Evolutionary conservation across 2,888 invertebrate genomes (phyloP).

Genomic region (Empis stercorea): DNA sequence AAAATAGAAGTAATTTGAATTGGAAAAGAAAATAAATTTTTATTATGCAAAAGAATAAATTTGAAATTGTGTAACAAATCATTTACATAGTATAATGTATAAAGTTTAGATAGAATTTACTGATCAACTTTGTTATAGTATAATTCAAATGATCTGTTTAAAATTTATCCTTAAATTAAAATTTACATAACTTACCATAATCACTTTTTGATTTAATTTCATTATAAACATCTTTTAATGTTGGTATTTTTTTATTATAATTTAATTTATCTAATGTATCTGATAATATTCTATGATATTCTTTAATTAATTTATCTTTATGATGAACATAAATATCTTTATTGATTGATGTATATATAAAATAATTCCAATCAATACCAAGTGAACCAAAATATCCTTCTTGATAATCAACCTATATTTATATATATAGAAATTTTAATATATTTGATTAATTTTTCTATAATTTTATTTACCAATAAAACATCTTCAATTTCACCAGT

Average conservation of each 20-base stretch:
- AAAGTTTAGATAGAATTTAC: too few species aligned
- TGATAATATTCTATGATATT: slow-evolving; percentile 18
- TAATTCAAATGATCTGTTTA: too few species aligned
- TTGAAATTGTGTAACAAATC: too few species aligned
- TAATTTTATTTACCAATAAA: slow-evolving; percentile 25
- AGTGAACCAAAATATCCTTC: slow-evolving; percentile 27
- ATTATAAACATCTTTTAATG: slow-evolving; percentile 18
- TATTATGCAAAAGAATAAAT: too few species aligned
- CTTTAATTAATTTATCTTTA: slow-evolving; percentile 17
- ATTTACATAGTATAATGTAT: too few species aligned
- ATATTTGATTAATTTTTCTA: not conserved
- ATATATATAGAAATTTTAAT: not conserved
- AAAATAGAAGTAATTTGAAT: too few species aligned
- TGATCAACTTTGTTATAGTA: too few species aligned
- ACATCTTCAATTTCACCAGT: slow-evolving; percentile 28
- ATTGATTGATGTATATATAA: slow-evolving; percentile 23
- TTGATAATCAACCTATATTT: slow-evolving; percentile 27
- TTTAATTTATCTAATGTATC: slow-evolving; percentile 18
- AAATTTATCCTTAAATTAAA: too few species aligned
- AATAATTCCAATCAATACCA: slow-evolving; percentile 25
- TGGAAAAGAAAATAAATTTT: too few species aligned
- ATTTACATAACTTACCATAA: slow-evolving; percentile 21
- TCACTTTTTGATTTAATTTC: slow-evolving; percentile 21
- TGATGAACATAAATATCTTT: slow-evolving; percentile 17
- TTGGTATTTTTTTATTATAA: slow-evolving; percentile 20